Percentiles rank a stretch among this genome's conserved stretches.
These are phyloP conservation scores for Aphis craccivora DNA, from an alignment of 1,140 invertebrate genomes.

Conservation along the genomic window DNA sequence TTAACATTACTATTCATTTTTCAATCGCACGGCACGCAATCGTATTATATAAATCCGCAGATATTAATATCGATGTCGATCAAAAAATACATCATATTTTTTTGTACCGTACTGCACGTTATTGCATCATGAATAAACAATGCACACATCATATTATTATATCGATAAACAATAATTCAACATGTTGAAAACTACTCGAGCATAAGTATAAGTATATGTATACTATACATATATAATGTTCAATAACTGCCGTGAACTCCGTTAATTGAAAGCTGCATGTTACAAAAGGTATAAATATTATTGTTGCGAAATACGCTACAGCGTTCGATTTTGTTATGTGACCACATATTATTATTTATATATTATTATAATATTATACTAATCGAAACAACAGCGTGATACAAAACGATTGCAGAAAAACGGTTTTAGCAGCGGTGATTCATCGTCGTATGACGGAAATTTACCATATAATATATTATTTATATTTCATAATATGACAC, in stretches of 20 bases:
- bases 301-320: background rate
- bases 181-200: background rate
- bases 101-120: background rate
- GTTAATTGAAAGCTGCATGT: background rate
- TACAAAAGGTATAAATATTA: background rate
- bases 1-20: background rate
- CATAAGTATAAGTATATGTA: no score
- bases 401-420: background rate
- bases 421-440: background rate
- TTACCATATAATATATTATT: no score
- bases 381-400: background rate
- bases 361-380: background rate
- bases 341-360: background rate
- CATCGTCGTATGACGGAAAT: background rate
- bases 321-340: background rate
- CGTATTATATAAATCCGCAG: background rate
- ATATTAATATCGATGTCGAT: background rate
- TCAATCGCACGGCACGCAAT: background rate
- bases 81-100: background rate
- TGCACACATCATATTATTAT: background rate
- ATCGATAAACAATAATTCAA: background rate
- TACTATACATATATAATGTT: background rate
- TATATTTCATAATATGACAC: background rate
- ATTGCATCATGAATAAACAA: background rate
- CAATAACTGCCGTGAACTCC: background rate